Base-by-base conservation (phyloP, 2,797 vertebrate genomes). In the Sitta carolinensis region DNA sequence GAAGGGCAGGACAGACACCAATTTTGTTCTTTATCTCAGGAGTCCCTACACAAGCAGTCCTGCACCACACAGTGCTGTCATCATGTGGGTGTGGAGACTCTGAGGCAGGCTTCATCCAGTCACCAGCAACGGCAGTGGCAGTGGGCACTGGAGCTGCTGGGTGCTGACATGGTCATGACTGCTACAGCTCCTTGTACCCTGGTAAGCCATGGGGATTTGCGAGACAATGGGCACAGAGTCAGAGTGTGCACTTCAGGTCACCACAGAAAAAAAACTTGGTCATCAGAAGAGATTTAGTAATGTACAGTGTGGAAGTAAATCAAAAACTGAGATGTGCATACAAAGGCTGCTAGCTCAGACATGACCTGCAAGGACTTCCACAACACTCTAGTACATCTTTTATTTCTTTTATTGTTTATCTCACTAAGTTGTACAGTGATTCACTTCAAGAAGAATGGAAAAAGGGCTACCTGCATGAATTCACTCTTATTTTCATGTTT, bases 401-500 rank as follows among this genome's bases (percentile, higher is more conserved):
- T 18, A 73, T 54, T 38, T 47, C 32, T 34, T 67, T 76, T 30
- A 19, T 66, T 64, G 8, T 40, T 92, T 58, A 88, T 69, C 29
- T 79, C 40, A 47, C 17, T 58, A 69, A 84, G 63, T 29, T 84
- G 16, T 61, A 40, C 9, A 36, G 29, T 62, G 86, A 43, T 47
- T 91, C 51, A 91, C 48, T 66, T 48, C 34, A 68, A 58, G 66
- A 96, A 47, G 29, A 64, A 63, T 43, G 40, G n/a, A 13, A 78
- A 85, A 81, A 69, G 3, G 32, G 36, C 30, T 82, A 72, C 18
- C 29, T 82, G 27, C 23, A 21, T 82, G 32, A 85, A 8, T n/a
- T 87, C 13, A 61, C 22, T 57, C 48, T 74, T 62, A 69, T 48
- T 73, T 90, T 87, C 91, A 87, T 92, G 51, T 75, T 58, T 87